These are phyloP conservation scores for Mycteria americana DNA, from an alignment of 2,797 vertebrate genomes.

Conservation along the genomic window DNA sequence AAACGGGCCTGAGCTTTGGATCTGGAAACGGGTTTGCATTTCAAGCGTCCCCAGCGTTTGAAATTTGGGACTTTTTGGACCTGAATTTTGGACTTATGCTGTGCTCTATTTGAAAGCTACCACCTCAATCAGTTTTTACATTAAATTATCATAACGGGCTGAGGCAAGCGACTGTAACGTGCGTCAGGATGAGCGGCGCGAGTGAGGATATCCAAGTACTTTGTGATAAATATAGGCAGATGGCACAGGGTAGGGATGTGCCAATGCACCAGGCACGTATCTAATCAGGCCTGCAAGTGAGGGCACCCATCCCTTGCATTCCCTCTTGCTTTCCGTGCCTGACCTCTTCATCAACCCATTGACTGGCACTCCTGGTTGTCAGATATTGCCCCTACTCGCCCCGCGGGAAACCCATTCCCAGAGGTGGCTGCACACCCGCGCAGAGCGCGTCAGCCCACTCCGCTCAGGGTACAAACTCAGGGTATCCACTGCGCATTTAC, in stretches of 20 bases:
- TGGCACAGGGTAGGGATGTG: not conserved
- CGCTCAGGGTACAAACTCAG: not conserved
- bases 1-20: not conserved
- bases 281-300: not conserved
- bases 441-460: not conserved
- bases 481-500: not conserved
- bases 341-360: not conserved
- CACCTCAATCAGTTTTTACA: not conserved
- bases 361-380: not conserved
- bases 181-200: not conserved
- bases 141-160: not conserved
- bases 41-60: not conserved
- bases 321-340: not conserved
- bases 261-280: not conserved
- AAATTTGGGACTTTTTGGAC: not conserved
- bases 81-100: not conserved
- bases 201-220: not conserved
- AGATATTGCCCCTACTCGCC: not conserved
- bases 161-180: not conserved
- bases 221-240: not conserved
- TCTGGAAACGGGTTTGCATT: not conserved
- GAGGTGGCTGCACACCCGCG: not conserved
- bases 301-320: no score
- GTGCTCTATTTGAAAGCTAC: not conserved
- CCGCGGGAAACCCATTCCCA: rapidly evolving